Evolutionary conservation across 2,888 invertebrate species (phyloP), one percentile per base, ranked within the genome.

Genomic region (Phania funesta): DNA sequence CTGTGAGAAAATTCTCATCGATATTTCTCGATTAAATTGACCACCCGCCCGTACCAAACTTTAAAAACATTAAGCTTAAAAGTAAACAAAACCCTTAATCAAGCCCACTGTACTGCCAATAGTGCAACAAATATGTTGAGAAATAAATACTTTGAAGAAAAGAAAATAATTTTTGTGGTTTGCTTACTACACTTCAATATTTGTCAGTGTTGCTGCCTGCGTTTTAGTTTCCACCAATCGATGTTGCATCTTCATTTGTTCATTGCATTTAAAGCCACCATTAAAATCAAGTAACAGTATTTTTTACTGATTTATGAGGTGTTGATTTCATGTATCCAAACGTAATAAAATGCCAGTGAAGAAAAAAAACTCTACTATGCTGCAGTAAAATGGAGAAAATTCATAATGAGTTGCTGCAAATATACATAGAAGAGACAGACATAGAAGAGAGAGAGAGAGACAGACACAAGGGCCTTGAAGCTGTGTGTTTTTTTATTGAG

Each of bases 271-370:
- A 22, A 50, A 52, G 64, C 48, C 16, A 44, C 44, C 26, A 60
- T 32, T 68, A 32, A 68, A 52, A 60, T 68, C 60, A 68, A 68
- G 16, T 78, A 79, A 79, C 78, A 79, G 71, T 73, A 50, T 38
- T 70, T 58, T 56, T 3, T 56, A 24, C 64, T 78, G 82, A 82
- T 82, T 82, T 82, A 82, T 75, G 74, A 78, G 82, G 82, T 82
- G 82, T 82, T 82, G 78, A 78, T 82, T 78, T 82, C 82, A 82
- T 68, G 77, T 74, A 77, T 64, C 50, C 77, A 78, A 80, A 74
- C 41, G 54, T 68, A 73, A 74, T 70, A 65, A 65, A 65, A 78
- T 79, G 41, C 29, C 54, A 58, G 16, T 20, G 38, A 32, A 13
- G 9, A 26, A 38, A 26, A 26, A 74, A 65, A 41, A 24, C 56